Evolutionary conservation across 1,140 invertebrate genomes (phyloP).

Genomic region (Papilio dardanus): DNA sequence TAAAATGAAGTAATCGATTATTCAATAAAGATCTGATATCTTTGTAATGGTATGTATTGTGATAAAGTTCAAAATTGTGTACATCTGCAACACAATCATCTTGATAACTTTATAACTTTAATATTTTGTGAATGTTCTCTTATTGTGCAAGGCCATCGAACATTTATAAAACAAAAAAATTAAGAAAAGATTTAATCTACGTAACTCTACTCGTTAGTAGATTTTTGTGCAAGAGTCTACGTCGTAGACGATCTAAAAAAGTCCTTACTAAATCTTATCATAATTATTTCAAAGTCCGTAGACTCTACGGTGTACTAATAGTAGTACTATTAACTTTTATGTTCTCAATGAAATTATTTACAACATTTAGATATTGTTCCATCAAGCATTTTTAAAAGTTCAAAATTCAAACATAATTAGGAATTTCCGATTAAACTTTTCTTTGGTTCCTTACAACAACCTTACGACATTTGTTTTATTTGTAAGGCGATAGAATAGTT

Average conservation of each 20-base stretch:
- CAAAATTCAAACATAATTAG: background rate
- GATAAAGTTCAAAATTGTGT: constrained; percentile 19
- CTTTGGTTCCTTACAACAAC: background rate
- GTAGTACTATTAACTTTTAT: no score
- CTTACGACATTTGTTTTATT: background rate
- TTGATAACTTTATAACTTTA: constrained; percentile 1
- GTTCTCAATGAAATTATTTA: no score
- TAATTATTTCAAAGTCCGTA: no score
- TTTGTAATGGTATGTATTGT: constrained; percentile 4
- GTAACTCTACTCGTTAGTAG: background rate
- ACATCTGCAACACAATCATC: constrained; percentile 1
- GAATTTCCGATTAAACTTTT: background rate
- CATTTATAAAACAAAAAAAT: background rate
- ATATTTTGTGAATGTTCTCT: background rate
- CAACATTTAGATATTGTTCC: no score
- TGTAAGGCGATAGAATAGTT: background rate
- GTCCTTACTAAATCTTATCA: no score
- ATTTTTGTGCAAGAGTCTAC: no score
- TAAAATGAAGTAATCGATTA: constrained; percentile 19
- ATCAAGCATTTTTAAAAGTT: background rate
- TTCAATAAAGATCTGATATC: constrained; percentile 22
- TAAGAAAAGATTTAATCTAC: background rate
- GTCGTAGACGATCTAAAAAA: no score
- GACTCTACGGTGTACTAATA: no score
- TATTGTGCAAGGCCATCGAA: background rate